phyloP scores from a whole-genome alignment of 2,797 vertebrate genomes.

The Calcarius lapponicus region DNA sequence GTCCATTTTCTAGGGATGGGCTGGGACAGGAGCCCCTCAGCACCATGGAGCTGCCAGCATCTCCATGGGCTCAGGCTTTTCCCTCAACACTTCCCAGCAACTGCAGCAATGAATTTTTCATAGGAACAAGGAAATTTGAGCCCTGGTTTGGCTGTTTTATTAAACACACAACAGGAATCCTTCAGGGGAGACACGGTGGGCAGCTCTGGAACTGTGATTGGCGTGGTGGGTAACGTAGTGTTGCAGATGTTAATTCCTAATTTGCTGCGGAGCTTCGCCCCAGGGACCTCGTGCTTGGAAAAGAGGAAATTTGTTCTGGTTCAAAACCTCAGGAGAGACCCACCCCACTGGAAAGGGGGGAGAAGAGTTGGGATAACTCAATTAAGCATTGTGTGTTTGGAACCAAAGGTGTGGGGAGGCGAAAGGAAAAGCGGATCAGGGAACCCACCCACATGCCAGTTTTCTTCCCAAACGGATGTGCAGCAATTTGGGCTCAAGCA shows the following conservation, averaged over 20 bases:
- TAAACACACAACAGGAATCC: slow-evolving; percentile 61
- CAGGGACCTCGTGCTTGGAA: background rate
- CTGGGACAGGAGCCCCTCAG: background rate
- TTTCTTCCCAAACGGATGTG: background rate
- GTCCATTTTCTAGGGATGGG: accelerated
- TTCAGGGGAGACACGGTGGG: slow-evolving; percentile 29
- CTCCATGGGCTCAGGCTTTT: background rate
- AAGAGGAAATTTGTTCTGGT: slow-evolving; percentile 32
- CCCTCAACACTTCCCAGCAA: background rate
- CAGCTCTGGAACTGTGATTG: slow-evolving; percentile 19
- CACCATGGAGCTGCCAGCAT: background rate
- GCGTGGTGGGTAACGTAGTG: background rate
- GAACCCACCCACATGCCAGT: background rate
- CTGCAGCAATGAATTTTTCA: slow-evolving; percentile 64
- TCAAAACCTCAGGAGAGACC: background rate
- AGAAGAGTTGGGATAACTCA: slow-evolving; percentile 10
- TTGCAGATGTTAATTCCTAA: slow-evolving; percentile 47
- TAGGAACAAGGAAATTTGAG: slow-evolving; percentile 56
- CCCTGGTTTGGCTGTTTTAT: slow-evolving; percentile 59
- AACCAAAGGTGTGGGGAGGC: background rate
- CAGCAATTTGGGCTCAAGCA: background rate
- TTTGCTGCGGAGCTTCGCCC: slow-evolving; percentile 21
- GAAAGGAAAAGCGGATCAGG: background rate
- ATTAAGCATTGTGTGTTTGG: background rate
- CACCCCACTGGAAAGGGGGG: background rate